Percentiles rank a stretch among this genome's conserved stretches.
Evolutionary conservation across 2,888 invertebrate genomes (phyloP).

Genomic region (Drosophila robusta): DNA sequence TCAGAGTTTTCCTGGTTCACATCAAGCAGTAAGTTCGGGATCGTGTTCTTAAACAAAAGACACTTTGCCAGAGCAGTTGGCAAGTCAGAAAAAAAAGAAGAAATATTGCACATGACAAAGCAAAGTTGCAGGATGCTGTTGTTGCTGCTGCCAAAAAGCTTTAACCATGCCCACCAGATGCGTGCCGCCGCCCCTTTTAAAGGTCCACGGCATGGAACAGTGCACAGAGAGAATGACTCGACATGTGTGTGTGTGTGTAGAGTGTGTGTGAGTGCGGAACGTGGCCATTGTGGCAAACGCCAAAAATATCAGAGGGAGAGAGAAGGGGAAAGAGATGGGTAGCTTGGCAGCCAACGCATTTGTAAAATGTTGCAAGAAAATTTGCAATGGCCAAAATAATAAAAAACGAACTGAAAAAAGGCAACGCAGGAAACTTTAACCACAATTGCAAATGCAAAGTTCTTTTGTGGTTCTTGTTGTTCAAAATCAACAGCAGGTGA

Average conservation of each 20-base stretch:
- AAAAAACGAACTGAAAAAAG: constrained; percentile 19
- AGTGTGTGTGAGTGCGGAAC: constrained; percentile 50
- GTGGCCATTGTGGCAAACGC: constrained; percentile 74
- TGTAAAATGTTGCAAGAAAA: constrained; percentile 49
- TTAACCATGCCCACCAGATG: constrained; percentile 44
- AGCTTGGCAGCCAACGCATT: constrained; percentile 38
- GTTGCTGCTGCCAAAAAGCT: constrained; percentile 63
- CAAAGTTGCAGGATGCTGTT: constrained; percentile 61
- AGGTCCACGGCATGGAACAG: constrained; percentile 60
- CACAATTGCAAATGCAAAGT: constrained; percentile 54
- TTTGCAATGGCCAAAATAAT: constrained; percentile 28
- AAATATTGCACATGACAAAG: constrained; percentile 75
- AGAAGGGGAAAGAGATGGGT: constrained; percentile 3
- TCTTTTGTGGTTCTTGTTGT: constrained; percentile 30
- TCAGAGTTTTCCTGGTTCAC: constrained; percentile 10
- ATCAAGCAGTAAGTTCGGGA: constrained; percentile 1
- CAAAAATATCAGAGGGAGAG: constrained; percentile 55
- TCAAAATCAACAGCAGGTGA: constrained; percentile 61
- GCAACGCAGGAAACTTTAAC: constrained; percentile 57
- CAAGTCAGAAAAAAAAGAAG: constrained; percentile 30
- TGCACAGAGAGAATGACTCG: constrained; percentile 59
- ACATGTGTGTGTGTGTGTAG: constrained; percentile 22
- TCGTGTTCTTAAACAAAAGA: constrained; percentile 47
- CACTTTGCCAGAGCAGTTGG: constrained; percentile 17
- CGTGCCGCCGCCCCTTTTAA: constrained; percentile 28